Percentiles rank a stretch among this genome's conserved stretches.
Conservation (phyloP, 2,113 vertebrate genomes). For the Nesoenas mayeri region DNA sequence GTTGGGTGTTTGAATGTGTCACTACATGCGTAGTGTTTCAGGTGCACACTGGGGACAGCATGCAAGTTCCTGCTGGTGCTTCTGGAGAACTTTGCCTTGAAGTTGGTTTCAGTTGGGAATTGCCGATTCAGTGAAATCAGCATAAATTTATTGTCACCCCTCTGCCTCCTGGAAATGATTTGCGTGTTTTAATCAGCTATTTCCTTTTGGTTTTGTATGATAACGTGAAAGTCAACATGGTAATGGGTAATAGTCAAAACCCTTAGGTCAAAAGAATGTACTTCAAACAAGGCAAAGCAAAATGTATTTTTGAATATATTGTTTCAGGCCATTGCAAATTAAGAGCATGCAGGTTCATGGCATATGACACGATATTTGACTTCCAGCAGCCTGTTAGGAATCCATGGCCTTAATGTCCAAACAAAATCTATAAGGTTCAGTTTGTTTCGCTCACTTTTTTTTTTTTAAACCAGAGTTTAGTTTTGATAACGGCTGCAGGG, state of each 20-base stretch:
- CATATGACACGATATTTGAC: not conserved
- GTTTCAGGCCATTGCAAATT: not conserved
- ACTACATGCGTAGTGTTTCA: rapidly evolving
- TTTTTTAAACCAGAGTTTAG: not conserved
- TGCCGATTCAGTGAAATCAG: not conserved
- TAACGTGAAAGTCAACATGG: constrained; percentile 1
- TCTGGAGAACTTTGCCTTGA: not conserved
- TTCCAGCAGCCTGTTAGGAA: not conserved
- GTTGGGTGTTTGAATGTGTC: not conserved
- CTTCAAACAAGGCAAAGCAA: not conserved
- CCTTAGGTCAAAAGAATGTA: constrained; percentile 27
- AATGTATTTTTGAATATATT: not conserved
- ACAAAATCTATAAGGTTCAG: not conserved
- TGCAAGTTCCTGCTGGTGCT: not conserved
- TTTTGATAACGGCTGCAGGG: not conserved
- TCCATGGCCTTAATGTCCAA: not conserved
- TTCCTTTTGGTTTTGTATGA: constrained; percentile 9
- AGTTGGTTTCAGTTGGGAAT: not conserved
- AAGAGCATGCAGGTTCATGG: not conserved
- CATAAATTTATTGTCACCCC: not conserved
- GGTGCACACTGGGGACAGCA: not conserved
- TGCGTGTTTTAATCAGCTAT: not conserved
- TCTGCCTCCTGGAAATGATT: not conserved
- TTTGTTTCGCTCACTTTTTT: not conserved
- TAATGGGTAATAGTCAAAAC: not conserved